Percentiles rank a stretch among this genome's conserved stretches.
Evolutionary conservation across 2,113 vertebrate species (phyloP).

Genomic region (Oophaga pumilio): DNA sequence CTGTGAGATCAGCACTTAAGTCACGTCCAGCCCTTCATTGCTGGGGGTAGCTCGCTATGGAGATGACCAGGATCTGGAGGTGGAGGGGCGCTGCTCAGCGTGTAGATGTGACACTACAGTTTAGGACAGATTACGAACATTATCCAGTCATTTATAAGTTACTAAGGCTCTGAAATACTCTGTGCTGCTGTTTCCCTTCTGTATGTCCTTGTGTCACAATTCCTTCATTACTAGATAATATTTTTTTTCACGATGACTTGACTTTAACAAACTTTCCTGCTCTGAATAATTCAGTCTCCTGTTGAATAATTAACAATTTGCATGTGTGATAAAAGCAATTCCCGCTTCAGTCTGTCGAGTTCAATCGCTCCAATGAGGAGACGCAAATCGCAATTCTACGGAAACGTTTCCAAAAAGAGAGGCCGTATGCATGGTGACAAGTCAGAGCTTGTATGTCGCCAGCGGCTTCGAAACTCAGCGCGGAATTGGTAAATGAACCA

Average conservation of each 20-base stretch:
- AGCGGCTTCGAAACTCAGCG: not conserved
- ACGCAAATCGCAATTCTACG: not conserved
- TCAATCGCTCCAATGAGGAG: not conserved
- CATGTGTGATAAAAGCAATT: slow-evolving; percentile 51
- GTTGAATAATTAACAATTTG: slow-evolving; percentile 51
- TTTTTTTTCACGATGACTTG: not conserved
- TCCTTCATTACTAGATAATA: not conserved
- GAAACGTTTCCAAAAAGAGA: not conserved
- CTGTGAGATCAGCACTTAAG: not conserved
- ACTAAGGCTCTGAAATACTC: not conserved
- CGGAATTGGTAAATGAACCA: too few relatives aligned
- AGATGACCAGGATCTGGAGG: too few relatives aligned
- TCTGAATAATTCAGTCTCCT: slow-evolving; percentile 41
- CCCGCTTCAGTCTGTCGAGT: slow-evolving; percentile 35
- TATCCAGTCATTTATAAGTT: too few relatives aligned
- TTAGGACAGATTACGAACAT: too few relatives aligned
- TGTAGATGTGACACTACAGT: too few relatives aligned
- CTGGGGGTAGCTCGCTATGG: not conserved
- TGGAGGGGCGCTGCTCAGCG: too few relatives aligned
- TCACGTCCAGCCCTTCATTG: not conserved
- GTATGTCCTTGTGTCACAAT: not conserved
- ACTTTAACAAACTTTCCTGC: slow-evolving; percentile 44
- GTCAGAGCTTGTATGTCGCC: not conserved
- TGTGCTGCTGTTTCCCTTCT: not conserved
- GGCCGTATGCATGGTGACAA: not conserved